Evolutionary conservation across 2,888 invertebrate genomes (phyloP), one percentile per base, ranked within the genome.

Genomic region (Drosophila subsilvestris): DNA sequence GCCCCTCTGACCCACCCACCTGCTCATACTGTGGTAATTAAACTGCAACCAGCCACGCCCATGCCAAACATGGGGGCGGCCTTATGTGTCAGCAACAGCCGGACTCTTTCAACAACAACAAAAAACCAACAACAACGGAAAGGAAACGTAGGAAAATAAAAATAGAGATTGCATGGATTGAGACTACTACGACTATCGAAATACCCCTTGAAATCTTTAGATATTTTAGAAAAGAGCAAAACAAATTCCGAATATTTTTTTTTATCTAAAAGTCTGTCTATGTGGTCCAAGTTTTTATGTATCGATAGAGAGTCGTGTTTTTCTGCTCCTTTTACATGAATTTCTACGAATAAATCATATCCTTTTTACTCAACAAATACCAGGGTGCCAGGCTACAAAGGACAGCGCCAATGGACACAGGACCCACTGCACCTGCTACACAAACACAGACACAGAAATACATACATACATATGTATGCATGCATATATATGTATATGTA

Each of bases 31-130:
- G 66, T 53, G 84, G 84, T 83, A 78, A 79, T 79, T 79, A 79
- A 80, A 78, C 59, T 58, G 63, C 45, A 55, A 55, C 56, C 29
- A 49, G 55, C 49, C 59, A 74, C 57, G 61, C 56, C 75, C 65
- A 58, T 4, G 32, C 44, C 29, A 58, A 29, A 45, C 48, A 44
- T 29, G 61, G 42, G 49, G 49, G 67, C 60, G 68, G 57, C 74
- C 62, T 75, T 81, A 69, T 82, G 63, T 84, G 79, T 70, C 79
- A 72, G 61, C 75, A 57, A 56, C 65, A 77, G 57, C 17, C 70
- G 42, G 37, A 8, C 72, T 9, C 53, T 29, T 72, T 67, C 58
- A 54, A 57, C 54, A 66, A 72, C 50, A 14, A 37, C 14, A 14
- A 14, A 37, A 37, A 37, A 32, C 2, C 25, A 25, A 25, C 25